Conservation (phyloP, 2,888 invertebrate species). For the Euplexia lucipara region DNA sequence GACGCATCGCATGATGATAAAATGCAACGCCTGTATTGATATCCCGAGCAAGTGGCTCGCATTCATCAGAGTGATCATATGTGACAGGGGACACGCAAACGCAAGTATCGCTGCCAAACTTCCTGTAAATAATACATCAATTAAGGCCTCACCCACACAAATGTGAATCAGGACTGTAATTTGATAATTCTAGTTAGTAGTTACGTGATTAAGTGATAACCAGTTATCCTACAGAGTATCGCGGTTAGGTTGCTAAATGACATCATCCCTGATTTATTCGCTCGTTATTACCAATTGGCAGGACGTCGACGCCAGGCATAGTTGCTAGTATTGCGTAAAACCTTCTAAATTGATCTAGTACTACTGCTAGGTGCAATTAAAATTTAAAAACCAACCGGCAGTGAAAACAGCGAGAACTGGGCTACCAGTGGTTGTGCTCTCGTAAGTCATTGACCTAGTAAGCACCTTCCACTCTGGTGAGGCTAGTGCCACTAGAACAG, state of each 20-base stretch:
- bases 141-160: conserved; percentile 58
- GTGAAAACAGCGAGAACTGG: conserved; percentile 92
- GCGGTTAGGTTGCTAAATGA: conserved; percentile 57
- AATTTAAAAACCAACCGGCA: conserved; percentile 83
- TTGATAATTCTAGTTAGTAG: conserved; percentile 60
- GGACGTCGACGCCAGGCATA: conserved; percentile 38
- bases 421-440: conserved; percentile 91
- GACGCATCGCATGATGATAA: conserved; percentile 89
- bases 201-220: conserved; percentile 58
- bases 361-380: conserved; percentile 17
- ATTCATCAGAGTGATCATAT: conserved; percentile 91
- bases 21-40: conserved; percentile 86
- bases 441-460: conserved; percentile 91
- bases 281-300: conserved; percentile 54
- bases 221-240: conserved; percentile 48
- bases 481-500: conserved; percentile 89
- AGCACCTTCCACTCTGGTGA: conserved; percentile 92
- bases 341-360: conserved; percentile 16
- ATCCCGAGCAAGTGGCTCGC: conserved; percentile 90
- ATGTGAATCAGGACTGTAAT: conserved; percentile 58
- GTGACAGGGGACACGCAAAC: conserved; percentile 92
- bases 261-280: conserved; percentile 60
- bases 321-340: conserved; percentile 12
- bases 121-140: conserved; percentile 81
- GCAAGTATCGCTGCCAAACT: conserved; percentile 92